Percentiles rank a stretch among this genome's conserved stretches.
phyloP scores from a whole-genome alignment of 2,888 invertebrate species.

The Aporophyla lueneburgensis region DNA sequence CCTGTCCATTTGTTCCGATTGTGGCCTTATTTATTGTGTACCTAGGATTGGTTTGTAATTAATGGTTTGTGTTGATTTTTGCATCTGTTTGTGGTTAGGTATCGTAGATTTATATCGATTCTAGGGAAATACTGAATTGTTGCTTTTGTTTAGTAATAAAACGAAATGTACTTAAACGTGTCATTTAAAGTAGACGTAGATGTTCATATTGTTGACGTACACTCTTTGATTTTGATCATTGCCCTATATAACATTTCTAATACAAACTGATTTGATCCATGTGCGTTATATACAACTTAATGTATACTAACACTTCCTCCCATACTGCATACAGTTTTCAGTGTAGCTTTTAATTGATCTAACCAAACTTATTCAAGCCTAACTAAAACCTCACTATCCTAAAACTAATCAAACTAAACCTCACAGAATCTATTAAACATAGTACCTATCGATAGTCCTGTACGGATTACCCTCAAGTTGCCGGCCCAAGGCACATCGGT shows the following conservation, averaged over 20 bases:
- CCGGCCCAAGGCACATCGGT: constrained; percentile 82
- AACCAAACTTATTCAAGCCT: constrained; percentile 27
- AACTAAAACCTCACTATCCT: constrained; percentile 44
- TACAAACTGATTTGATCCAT: neutral
- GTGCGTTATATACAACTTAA: neutral
- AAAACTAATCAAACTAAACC: constrained; percentile 68
- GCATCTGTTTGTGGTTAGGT: constrained; percentile 19
- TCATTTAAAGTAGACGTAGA: neutral
- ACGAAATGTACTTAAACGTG: too few relatives aligned
- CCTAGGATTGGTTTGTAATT: constrained; percentile 78
- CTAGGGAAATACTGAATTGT: neutral
- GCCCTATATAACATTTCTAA: neutral
- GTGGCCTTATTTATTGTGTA: constrained; percentile 86
- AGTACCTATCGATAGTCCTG: constrained; percentile 82
- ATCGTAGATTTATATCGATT: neutral
- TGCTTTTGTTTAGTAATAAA: neutral
- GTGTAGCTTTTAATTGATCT: constrained; percentile 31
- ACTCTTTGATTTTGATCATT: too few relatives aligned
- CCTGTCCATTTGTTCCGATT: constrained; percentile 90
- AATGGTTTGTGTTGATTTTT: constrained; percentile 65
- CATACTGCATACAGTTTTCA: neutral
- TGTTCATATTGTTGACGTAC: neutral
- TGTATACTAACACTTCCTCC: neutral
- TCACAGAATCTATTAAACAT: constrained; percentile 73
- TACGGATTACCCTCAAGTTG: constrained; percentile 85